A percentile compares a stretch with the other conserved stretches of the same genome.
Conservation (phyloP, 2,113 vertebrate species). For the Prunella fulvescens region DNA sequence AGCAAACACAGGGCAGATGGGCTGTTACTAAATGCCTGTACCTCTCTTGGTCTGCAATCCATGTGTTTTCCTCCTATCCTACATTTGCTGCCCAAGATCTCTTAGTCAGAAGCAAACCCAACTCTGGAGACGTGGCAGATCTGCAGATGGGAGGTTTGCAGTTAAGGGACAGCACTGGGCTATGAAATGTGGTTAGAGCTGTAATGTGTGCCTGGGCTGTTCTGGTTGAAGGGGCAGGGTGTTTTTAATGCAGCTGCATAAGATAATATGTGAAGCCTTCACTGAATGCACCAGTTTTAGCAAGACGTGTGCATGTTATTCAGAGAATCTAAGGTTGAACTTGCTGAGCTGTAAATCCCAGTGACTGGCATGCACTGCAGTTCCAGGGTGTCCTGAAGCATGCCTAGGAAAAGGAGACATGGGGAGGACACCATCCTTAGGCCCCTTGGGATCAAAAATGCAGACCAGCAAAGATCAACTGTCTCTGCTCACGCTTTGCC, state of each 20-base stretch:
- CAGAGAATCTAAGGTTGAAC: slow-evolving; percentile 26
- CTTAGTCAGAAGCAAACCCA: neutral
- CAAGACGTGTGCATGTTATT: neutral
- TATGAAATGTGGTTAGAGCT: slow-evolving; percentile 44
- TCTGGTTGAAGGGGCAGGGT: neutral
- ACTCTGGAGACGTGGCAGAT: neutral
- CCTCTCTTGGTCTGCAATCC: neutral
- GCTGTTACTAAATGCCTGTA: neutral
- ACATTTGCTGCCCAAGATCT: neutral
- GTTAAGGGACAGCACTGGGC: slow-evolving; percentile 35
- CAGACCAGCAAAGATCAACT: neutral
- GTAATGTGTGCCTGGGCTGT: neutral
- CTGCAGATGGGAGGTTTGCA: slow-evolving; percentile 31
- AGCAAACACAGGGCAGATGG: rapidly evolving
- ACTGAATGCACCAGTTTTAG: slow-evolving; percentile 13
- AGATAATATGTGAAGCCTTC: neutral
- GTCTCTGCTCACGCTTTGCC: neutral
- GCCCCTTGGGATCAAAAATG: neutral
- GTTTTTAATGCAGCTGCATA: neutral
- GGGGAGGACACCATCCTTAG: neutral
- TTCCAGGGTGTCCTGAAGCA: neutral
- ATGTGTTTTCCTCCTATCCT: rapidly evolving
- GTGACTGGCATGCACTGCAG: neutral
- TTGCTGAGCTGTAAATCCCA: slow-evolving; percentile 25
- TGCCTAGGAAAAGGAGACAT: neutral